Conservation (phyloP, 2,888 invertebrate species). For the Tipula helvola region DNA sequence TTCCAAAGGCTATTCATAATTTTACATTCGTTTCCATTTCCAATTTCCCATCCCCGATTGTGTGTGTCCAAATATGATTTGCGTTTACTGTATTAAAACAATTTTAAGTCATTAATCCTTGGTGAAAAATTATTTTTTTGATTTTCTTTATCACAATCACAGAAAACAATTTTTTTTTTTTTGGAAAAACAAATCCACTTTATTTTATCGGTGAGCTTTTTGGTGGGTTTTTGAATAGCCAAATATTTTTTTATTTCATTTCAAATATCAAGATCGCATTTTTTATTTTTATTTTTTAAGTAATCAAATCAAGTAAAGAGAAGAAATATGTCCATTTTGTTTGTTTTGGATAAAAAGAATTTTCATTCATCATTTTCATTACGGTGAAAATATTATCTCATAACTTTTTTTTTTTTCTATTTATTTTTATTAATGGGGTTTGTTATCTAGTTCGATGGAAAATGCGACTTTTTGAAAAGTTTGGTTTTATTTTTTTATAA, state of each 20-base stretch:
- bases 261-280: background rate
- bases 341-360: background rate
- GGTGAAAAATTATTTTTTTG: background rate
- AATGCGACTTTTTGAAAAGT: background rate
- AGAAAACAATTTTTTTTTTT: background rate
- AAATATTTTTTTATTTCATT: no score
- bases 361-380: constrained; percentile 4
- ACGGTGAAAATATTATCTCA: background rate
- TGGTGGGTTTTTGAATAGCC: background rate
- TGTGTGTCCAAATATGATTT: background rate
- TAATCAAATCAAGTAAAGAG: background rate
- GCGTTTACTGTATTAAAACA: background rate
- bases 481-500: background rate
- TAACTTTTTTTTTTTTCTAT: background rate
- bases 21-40: background rate
- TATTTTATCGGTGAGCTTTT: background rate
- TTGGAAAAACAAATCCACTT: background rate
- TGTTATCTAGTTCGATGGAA: background rate
- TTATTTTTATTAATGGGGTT: background rate
- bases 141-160: background rate
- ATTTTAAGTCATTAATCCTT: background rate
- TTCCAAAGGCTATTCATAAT: background rate
- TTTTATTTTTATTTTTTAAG: background rate
- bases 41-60: background rate
- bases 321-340: background rate